A percentile compares a stretch with the other conserved stretches of the same genome.
phyloP scores from a whole-genome alignment of 1,140 invertebrate genomes.

The Gryllus bimaculatus region DNA sequence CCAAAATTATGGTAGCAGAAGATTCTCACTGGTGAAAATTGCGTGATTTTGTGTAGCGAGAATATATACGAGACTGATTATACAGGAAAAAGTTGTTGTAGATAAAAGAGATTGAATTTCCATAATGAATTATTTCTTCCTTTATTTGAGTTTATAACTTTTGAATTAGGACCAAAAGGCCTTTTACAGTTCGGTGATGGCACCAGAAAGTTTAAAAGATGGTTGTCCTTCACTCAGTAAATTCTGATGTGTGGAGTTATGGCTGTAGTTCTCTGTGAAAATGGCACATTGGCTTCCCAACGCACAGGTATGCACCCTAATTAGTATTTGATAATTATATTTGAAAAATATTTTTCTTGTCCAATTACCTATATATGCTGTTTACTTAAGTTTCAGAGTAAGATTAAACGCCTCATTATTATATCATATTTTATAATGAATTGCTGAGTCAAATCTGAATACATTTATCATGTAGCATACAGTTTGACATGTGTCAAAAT shows the following conservation, averaged over 20 bases:
- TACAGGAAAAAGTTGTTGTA: slow-evolving; percentile 59
- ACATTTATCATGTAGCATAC: too few relatives aligned
- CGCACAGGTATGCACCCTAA: slow-evolving; percentile 72
- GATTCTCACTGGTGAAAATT: slow-evolving; percentile 90
- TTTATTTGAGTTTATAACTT: background rate
- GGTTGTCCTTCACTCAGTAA: slow-evolving; percentile 84
- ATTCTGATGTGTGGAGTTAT: slow-evolving; percentile 94
- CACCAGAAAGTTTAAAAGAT: slow-evolving; percentile 92
- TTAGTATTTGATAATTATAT: background rate
- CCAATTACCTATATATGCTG: too few relatives aligned
- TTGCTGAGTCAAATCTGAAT: too few relatives aligned
- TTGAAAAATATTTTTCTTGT: background rate
- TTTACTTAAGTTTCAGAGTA: too few relatives aligned
- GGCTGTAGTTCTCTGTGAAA: slow-evolving; percentile 96
- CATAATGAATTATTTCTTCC: background rate
- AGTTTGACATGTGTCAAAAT: too few relatives aligned
- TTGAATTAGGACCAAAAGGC: slow-evolving; percentile 57
- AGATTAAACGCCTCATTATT: too few relatives aligned
- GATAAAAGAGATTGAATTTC: background rate
- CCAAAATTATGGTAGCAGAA: slow-evolving; percentile 86
- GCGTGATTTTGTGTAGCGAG: slow-evolving; percentile 93
- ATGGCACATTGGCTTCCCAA: slow-evolving; percentile 94
- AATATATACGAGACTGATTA: slow-evolving; percentile 96
- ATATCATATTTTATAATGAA: too few relatives aligned
- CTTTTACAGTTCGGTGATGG: slow-evolving; percentile 81